Base-by-base conservation (phyloP, 2,888 invertebrate genomes). In the Drosophila acutilabella region DNA sequence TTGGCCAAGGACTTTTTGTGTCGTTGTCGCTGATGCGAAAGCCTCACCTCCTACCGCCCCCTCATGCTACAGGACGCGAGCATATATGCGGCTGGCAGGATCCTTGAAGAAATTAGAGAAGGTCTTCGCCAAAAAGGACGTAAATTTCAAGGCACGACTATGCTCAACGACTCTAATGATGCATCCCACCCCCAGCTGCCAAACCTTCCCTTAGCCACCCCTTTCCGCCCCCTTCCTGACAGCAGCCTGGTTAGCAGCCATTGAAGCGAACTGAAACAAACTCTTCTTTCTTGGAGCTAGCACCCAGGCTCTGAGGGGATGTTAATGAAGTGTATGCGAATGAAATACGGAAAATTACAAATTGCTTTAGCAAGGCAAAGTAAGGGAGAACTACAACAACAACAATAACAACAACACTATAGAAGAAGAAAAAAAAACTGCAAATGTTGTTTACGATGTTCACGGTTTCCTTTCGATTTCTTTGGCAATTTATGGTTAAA, bases 1-100 rank as follows among this genome's bases (percentile, higher is more conserved):
- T 90, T 90, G 90, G 90, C 90, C 90, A 90, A 91, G 90, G 89
- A 91, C 90, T 89, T 86, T 86, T 80, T 81, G 79, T 89, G 83
- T 78, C 81, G 82, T 76, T 81, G 85, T 78, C 80, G 85, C 80
- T 80, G 87, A 80, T 72, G 76, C 67, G 58, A 67, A 71, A 59
- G 44, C 47, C 26, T 41, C 69, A 23, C 44, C 40, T 26, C 33
- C 40, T n/a, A 20, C 38, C 23, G 16, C 40, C 23, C 23, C 23
- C 6, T 23, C 6, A 23, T 20, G 23, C 23, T 6, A 23, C 23
- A 47, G 16, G 13, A 50, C 18, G 51, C 51, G 40, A 75, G 69
- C 85, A 85, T 83, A 78, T 59, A 69, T 78, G 72, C 62, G 65
- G 48, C 69, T 75, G 83, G 78, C 83, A 69, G 76, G 74, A 73